These are phyloP conservation scores for Protosalanx chinensis DNA, from an alignment of 2,797 vertebrate species.

Conservation along the genomic window DNA sequence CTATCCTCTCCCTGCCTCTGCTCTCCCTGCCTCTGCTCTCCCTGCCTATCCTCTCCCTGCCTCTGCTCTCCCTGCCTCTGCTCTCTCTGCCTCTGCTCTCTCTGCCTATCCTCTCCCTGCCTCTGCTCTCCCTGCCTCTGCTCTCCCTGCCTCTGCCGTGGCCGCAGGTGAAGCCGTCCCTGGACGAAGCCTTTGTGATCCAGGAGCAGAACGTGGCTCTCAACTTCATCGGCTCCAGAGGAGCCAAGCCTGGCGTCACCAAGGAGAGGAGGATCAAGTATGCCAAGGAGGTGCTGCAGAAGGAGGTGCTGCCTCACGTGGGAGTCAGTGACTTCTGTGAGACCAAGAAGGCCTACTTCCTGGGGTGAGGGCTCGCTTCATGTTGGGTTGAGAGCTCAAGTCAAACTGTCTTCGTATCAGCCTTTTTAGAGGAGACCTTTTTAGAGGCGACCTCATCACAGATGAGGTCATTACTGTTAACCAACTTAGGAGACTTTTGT, in stretches of 20 bases:
- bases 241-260: constrained; percentile 95
- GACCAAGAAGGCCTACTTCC: constrained; percentile 97
- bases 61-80: too few species aligned
- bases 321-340: constrained; percentile 99
- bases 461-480: too few species aligned
- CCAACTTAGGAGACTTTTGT: too few species aligned
- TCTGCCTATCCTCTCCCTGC: too few species aligned
- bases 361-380: constrained; percentile 77
- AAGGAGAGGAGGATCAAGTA: constrained; percentile 98
- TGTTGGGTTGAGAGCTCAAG: background rate
- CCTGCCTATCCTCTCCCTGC: too few species aligned
- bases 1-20: too few species aligned
- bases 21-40: too few species aligned
- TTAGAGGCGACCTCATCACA: too few species aligned
- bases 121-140: background rate
- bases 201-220: constrained; percentile 97
- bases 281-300: constrained; percentile 96
- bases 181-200: constrained; percentile 97
- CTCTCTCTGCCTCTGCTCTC: too few species aligned
- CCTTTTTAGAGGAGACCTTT: background rate
- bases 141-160: too few species aligned
- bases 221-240: constrained; percentile 97
- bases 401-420: background rate
- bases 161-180: constrained; percentile 90
- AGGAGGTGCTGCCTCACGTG: constrained; percentile 96